Evolutionary conservation across 2,888 invertebrate genomes (phyloP).

Genomic region (Incurvaria masculella): DNA sequence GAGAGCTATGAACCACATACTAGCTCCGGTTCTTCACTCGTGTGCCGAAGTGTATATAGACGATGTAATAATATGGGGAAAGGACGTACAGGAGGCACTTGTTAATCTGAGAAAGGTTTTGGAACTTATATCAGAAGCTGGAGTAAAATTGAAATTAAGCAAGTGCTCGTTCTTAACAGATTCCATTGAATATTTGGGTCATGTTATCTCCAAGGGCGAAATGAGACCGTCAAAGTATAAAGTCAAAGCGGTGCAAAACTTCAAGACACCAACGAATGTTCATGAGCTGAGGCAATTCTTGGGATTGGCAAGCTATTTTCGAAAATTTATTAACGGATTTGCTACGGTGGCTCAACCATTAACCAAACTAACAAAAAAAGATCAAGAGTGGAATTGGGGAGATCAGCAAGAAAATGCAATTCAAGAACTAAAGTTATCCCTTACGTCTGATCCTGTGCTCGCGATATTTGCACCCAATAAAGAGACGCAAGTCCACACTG

Average conservation of each 20-base stretch:
- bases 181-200: constrained; percentile 7
- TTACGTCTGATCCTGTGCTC: not conserved
- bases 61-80: constrained; percentile 12
- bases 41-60: constrained; percentile 14
- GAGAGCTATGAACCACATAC: constrained; percentile 11
- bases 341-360: constrained; percentile 11
- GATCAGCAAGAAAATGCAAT: constrained; percentile 5
- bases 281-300: constrained; percentile 14
- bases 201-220: constrained; percentile 5
- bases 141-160: constrained; percentile 5
- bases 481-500: constrained; percentile 11
- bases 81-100: constrained; percentile 4
- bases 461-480: constrained; percentile 2
- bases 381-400: constrained; percentile 5
- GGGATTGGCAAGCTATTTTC: constrained; percentile 13
- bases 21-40: constrained; percentile 6
- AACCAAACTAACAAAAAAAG: constrained; percentile 10
- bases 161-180: constrained; percentile 9
- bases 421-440: not conserved
- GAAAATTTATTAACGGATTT: constrained; percentile 12
- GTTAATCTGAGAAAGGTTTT: constrained; percentile 5
- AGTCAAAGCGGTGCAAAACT: constrained; percentile 4
- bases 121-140: constrained; percentile 1
- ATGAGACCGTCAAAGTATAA: constrained; percentile 5
- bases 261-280: constrained; percentile 10